Evolutionary conservation across 2,113 vertebrate species (phyloP).

Genomic region (Haliaeetus leucogaster): DNA sequence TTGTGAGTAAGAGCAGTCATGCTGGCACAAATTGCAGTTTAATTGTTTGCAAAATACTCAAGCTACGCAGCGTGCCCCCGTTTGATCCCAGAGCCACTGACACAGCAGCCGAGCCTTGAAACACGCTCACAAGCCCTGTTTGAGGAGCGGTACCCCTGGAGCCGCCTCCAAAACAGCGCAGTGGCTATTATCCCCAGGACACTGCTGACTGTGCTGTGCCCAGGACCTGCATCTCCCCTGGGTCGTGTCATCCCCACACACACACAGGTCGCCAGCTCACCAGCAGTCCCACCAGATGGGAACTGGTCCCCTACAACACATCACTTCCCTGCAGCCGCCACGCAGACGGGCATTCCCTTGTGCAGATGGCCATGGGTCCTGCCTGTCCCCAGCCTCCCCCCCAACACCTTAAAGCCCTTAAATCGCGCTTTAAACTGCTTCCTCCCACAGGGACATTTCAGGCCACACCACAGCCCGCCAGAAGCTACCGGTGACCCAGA

Average conservation of each 20-base stretch:
- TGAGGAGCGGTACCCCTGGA: not conserved
- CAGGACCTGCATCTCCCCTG: not conserved
- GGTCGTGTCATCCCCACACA: accelerated
- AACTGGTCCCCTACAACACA: not conserved
- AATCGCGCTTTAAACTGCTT: not conserved
- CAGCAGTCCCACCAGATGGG: not conserved
- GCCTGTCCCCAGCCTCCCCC: not conserved
- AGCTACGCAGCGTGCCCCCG: not conserved
- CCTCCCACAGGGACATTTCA: not conserved
- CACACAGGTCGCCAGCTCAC: not conserved
- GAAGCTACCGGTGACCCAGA: not conserved
- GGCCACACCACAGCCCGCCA: not conserved
- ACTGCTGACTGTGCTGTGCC: not conserved
- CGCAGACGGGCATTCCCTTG: accelerated
- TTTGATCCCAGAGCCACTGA: not conserved
- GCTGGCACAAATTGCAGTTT: not conserved
- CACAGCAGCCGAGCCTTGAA: not conserved
- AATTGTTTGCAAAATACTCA: not conserved
- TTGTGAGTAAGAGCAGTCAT: not conserved
- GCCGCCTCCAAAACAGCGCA: not conserved
- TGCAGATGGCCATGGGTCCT: not conserved
- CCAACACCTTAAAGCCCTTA: not conserved
- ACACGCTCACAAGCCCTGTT: not conserved
- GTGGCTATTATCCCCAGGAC: not conserved
- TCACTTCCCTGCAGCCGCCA: not conserved